Evolutionary conservation across 2,797 vertebrate genomes (phyloP).

Genomic region (Falco rusticolus): DNA sequence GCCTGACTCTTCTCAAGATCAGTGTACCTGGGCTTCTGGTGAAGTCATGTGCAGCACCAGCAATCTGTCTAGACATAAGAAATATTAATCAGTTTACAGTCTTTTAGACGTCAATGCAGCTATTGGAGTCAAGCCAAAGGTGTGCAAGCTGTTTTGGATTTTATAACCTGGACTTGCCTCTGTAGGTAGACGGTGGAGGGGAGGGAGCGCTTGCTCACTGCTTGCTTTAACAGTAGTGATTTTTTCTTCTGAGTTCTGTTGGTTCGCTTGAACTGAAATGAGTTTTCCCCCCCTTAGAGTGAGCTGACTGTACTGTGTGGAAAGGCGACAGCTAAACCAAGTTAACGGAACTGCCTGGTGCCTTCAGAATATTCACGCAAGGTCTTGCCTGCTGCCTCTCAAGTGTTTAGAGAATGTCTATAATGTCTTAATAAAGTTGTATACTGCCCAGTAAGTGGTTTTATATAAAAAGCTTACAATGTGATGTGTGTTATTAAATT

Average conservation of each 20-base stretch:
- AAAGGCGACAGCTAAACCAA: slow-evolving; percentile 56
- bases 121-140: neutral
- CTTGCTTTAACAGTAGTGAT: neutral
- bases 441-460: slow-evolving; percentile 19
- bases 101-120: neutral
- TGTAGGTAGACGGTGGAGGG: neutral
- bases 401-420: neutral
- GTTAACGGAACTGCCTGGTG: neutral
- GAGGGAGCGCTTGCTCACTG: neutral
- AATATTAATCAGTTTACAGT: neutral
- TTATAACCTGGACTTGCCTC: neutral
- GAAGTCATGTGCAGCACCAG: neutral
- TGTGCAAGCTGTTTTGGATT: neutral
- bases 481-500: neutral
- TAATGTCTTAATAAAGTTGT: slow-evolving; percentile 41
- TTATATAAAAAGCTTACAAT: neutral
- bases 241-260: neutral
- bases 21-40: neutral
- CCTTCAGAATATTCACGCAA: neutral
- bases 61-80: neutral
- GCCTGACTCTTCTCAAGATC: neutral
- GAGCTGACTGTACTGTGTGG: slow-evolving; percentile 66
- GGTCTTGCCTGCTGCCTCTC: neutral
- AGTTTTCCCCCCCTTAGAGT: neutral
- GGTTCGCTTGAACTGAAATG: neutral